Percentiles rank a stretch among this genome's conserved stretches.
Evolutionary conservation across 2,113 vertebrate species (phyloP).

Genomic region (Sisor rabdophorus): DNA sequence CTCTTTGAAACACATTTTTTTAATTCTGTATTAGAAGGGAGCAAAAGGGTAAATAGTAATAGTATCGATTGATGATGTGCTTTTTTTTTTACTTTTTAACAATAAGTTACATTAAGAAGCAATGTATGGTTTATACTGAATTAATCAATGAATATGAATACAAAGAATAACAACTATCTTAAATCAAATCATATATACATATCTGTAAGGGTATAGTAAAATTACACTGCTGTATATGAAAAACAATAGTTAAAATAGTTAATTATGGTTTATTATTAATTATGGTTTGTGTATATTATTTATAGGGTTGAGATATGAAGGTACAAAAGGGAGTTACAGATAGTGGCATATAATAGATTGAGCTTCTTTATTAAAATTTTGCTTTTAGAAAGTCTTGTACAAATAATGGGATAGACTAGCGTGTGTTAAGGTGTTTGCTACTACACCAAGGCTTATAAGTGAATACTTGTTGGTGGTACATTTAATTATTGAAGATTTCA

Average conservation of each 20-base stretch:
- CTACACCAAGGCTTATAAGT: neutral
- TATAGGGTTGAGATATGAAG: neutral
- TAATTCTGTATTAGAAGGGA: too few species aligned
- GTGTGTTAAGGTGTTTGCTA: neutral
- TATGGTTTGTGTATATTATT: too few species aligned
- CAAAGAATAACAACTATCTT: neutral
- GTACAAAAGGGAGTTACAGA: neutral
- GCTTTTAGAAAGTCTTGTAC: neutral
- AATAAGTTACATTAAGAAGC: neutral
- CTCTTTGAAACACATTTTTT: neutral
- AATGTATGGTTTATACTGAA: neutral
- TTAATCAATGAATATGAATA: neutral
- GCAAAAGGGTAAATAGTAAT: neutral
- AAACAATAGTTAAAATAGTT: neutral
- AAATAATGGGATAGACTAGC: neutral
- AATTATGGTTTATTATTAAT: too few species aligned
- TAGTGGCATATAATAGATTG: neutral
- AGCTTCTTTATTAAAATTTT: neutral
- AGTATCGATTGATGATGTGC: too few species aligned
- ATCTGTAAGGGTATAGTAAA: neutral
- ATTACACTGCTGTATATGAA: neutral
- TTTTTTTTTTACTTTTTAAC: neutral
- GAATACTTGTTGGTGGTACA: neutral
- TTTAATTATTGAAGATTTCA: neutral
- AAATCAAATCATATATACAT: neutral